These are phyloP conservation scores for Aradus depressus DNA, from an alignment of 2,888 invertebrate genomes.

Conservation along the genomic window DNA sequence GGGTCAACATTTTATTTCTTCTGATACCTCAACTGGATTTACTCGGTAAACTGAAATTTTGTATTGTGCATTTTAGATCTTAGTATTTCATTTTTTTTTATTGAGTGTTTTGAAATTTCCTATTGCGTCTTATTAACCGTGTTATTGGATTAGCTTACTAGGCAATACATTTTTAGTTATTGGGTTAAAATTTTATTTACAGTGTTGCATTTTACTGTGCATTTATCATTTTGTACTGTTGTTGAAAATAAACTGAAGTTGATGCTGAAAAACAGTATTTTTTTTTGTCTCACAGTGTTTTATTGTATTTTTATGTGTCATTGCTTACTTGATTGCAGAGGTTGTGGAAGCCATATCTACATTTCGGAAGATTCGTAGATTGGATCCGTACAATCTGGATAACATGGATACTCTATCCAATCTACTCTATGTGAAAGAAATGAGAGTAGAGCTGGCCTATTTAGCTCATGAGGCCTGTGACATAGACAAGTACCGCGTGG, in stretches of 20 bases:
- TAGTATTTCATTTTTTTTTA: too few relatives aligned
- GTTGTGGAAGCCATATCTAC: slow-evolving; percentile 76
- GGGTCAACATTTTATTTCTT: too few relatives aligned
- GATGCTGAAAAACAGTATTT: not conserved
- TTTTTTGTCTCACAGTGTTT: not conserved
- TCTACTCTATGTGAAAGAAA: slow-evolving; percentile 84
- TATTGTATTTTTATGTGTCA: slow-evolving; percentile 19
- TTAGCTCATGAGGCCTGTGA: slow-evolving; percentile 87
- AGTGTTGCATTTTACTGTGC: too few relatives aligned
- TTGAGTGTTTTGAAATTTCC: too few relatives aligned
- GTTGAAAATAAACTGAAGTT: not conserved
- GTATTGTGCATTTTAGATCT: too few relatives aligned
- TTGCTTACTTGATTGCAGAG: slow-evolving; percentile 61
- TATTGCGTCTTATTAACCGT: too few relatives aligned
- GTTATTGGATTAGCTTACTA: too few relatives aligned
- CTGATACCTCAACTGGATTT: too few relatives aligned
- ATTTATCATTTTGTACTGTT: not conserved
- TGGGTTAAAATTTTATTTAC: too few relatives aligned
- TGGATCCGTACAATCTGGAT: slow-evolving; percentile 88
- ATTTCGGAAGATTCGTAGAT: slow-evolving; percentile 69
- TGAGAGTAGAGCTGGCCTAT: slow-evolving; percentile 81
- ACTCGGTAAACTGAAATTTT: too few relatives aligned
- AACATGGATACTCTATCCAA: slow-evolving; percentile 96
- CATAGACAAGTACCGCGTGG: slow-evolving; percentile 92
- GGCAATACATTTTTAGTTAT: too few relatives aligned